phyloP scores from a whole-genome alignment of 2,888 invertebrate species.

The Diplazon laetatorius region DNA sequence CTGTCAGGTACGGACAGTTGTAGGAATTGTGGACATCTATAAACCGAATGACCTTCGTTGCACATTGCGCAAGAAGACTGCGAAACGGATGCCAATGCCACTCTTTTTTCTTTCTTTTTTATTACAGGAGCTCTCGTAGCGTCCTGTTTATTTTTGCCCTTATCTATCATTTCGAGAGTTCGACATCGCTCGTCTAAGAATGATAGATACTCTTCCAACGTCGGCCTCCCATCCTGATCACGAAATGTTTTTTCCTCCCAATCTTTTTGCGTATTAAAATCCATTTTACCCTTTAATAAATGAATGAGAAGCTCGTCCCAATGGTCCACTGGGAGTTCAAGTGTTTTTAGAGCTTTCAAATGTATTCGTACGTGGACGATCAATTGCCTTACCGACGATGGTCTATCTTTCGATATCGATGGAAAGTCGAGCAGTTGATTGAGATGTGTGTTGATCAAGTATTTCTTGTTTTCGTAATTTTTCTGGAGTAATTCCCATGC shows the following conservation, averaged over 20 bases:
- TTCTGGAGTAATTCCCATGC: conserved; percentile 37
- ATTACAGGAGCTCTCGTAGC: conserved; percentile 9
- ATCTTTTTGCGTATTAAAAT: conserved; percentile 48
- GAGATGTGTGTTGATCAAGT: conserved; percentile 48
- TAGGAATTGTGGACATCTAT: conserved; percentile 42
- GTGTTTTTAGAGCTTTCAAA: conserved; percentile 39
- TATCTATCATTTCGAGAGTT: conserved; percentile 45
- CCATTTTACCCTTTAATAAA: conserved; percentile 52
- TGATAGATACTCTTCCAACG: conserved; percentile 37
- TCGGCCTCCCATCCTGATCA: conserved; percentile 7
- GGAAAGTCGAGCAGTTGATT: conserved; percentile 57
- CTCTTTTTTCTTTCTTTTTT: conserved; percentile 32
- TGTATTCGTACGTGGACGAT: conserved; percentile 52
- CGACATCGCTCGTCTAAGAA: conserved; percentile 45
- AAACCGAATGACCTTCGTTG: conserved; percentile 37
- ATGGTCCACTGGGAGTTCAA: conserved; percentile 44
- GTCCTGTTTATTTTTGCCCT: conserved; percentile 37
- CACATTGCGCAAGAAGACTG: conserved; percentile 33
- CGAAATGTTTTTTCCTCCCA: conserved; percentile 48
- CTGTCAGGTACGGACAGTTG: conserved; percentile 37
- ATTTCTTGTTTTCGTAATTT: conserved; percentile 39
- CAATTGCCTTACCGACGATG: conserved; percentile 43
- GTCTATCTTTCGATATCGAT: conserved; percentile 47
- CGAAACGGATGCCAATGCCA: conserved; percentile 36
- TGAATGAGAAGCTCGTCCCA: conserved; percentile 57